Evolutionary conservation across 2,888 invertebrate genomes (phyloP).

Genomic region (Ctena decussata): DNA sequence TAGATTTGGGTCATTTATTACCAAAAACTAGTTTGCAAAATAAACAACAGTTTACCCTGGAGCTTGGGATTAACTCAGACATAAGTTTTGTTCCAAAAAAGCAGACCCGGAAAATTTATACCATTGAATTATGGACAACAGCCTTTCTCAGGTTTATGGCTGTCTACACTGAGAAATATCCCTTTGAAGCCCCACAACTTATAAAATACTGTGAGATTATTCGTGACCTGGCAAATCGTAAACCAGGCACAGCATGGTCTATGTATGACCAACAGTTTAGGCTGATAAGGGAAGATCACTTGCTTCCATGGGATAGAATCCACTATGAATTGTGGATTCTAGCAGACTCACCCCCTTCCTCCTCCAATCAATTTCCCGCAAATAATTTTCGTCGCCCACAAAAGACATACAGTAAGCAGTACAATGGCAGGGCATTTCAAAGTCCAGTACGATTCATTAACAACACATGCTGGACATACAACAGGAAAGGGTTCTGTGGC

Average conservation of each 20-base stretch:
- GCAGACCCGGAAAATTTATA: neutral
- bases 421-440: neutral
- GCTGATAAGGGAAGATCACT: neutral
- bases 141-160: slow-evolving; percentile 11
- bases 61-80: neutral
- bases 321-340: slow-evolving; percentile 17
- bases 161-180: neutral
- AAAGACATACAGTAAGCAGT: neutral
- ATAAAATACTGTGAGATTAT: slow-evolving; percentile 24
- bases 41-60: neutral
- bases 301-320: slow-evolving; percentile 26
- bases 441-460: neutral
- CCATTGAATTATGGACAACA: slow-evolving; percentile 13
- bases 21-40: too few relatives aligned
- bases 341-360: slow-evolving; percentile 29
- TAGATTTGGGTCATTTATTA: too few relatives aligned
- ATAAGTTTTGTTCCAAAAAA: neutral
- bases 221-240: slow-evolving; percentile 13
- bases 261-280: slow-evolving; percentile 26
- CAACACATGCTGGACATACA: slow-evolving; percentile 43
- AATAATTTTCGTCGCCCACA: too few relatives aligned
- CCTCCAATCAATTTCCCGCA: too few relatives aligned
- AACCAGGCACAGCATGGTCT: neutral
- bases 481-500: slow-evolving; percentile 20
- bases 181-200: neutral